Evolutionary conservation across 64 coral and sea anemone genomes (phyloP).

Genomic region (Stichodactyla mertensii): DNA sequence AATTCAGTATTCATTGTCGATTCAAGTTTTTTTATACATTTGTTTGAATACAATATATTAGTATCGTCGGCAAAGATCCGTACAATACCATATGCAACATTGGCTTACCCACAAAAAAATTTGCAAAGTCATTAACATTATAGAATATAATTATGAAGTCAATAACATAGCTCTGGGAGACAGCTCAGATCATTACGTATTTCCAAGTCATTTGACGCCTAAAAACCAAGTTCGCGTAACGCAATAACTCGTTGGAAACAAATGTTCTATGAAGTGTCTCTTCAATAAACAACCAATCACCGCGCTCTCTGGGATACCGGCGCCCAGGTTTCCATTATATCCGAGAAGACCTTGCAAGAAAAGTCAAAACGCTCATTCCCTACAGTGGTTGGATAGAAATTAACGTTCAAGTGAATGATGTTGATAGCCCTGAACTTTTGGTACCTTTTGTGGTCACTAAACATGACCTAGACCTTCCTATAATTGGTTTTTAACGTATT

Average conservation of each 20-base stretch:
- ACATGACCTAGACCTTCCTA: neutral
- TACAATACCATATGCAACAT: slow-evolving; percentile 15
- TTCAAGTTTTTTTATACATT: no score
- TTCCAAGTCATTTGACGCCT: slow-evolving; percentile 40
- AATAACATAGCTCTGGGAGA: slow-evolving; percentile 27
- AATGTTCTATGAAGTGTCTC: slow-evolving; percentile 44
- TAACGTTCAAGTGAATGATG: neutral
- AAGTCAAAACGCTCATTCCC: neutral
- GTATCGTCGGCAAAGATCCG: neutral
- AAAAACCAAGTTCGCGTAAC: slow-evolving; percentile 27
- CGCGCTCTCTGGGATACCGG: slow-evolving; percentile 66
- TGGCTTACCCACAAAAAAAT: slow-evolving; percentile 26
- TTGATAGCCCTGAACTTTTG: neutral
- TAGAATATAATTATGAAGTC: neutral
- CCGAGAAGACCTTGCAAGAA: slow-evolving; percentile 34
- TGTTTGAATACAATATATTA: no score
- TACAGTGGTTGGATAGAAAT: no score
- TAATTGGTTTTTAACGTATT: slow-evolving; percentile 68
- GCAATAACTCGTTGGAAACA: slow-evolving; percentile 35
- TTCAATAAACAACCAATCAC: slow-evolving; percentile 42
- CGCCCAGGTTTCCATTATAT: slow-evolving; percentile 60
- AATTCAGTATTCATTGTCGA: no score
- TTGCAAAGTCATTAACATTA: slow-evolving; percentile 40
- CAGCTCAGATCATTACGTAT: slow-evolving; percentile 53
- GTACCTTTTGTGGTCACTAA: no score